A percentile compares a stretch with the other conserved stretches of the same genome.
Conservation (phyloP, 2,888 invertebrate genomes). For the Apodemia mormo region DNA sequence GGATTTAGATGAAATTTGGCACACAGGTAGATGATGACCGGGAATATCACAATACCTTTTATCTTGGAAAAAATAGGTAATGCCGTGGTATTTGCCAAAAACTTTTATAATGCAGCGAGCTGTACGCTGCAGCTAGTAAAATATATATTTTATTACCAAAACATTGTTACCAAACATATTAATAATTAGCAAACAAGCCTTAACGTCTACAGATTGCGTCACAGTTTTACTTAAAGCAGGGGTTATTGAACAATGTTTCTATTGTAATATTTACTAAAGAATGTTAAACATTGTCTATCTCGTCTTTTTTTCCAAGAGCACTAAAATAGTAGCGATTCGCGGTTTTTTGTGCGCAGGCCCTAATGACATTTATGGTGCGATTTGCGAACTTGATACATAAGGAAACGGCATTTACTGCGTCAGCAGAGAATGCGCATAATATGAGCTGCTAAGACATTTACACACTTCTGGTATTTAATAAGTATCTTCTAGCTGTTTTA, state of each 20-base stretch:
- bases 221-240: too few species aligned
- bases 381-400: conserved; percentile 32
- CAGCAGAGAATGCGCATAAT: conserved; percentile 21
- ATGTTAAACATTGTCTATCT: not conserved
- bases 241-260: not conserved
- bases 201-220: too few species aligned
- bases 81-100: too few species aligned
- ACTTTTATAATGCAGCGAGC: too few species aligned
- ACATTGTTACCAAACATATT: too few species aligned
- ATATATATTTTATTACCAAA: too few species aligned
- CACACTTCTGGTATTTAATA: conserved; percentile 29
- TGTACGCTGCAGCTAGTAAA: too few species aligned
- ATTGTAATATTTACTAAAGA: not conserved
- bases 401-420: conserved; percentile 28
- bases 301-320: not conserved
- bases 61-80: too few species aligned
- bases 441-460: conserved; percentile 24
- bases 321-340: not conserved
- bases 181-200: too few species aligned
- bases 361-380: conserved; percentile 16
- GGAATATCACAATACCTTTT: too few species aligned
- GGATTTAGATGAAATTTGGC: too few species aligned
- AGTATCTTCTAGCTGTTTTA: conserved; percentile 12
- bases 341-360: not conserved
- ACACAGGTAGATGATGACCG: too few species aligned